Evolutionary conservation across 2,797 vertebrate species (phyloP).

Genomic region (Hephaestus fuliginosus): DNA sequence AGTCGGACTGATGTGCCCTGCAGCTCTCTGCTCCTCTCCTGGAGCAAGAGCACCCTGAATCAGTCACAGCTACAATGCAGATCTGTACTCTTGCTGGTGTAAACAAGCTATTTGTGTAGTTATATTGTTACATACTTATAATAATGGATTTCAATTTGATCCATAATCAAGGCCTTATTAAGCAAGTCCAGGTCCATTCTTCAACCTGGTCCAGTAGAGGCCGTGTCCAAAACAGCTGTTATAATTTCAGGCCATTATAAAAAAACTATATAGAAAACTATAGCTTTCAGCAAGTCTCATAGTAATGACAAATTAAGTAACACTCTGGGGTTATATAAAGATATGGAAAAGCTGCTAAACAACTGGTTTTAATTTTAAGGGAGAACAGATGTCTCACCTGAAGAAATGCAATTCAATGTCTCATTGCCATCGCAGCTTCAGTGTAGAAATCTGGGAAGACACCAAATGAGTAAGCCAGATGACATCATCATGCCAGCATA

Average conservation of each 20-base stretch:
- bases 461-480: background rate
- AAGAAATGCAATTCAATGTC: background rate
- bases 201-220: background rate
- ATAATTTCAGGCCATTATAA: background rate
- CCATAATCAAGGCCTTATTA: background rate
- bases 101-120: background rate
- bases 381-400: constrained; percentile 3
- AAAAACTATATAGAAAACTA: background rate
- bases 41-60: constrained; percentile 14
- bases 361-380: constrained; percentile 21
- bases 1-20: constrained; percentile 34
- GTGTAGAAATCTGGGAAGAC: background rate
- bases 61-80: constrained; percentile 2
- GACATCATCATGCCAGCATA: constrained; percentile 1
- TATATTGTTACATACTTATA: background rate
- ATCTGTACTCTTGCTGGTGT: constrained; percentile 13
- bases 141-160: background rate
- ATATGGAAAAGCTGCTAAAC: background rate
- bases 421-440: constrained; percentile 11
- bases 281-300: background rate
- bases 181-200: background rate
- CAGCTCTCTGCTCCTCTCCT: constrained; percentile 26
- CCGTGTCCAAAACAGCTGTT: background rate
- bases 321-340: background rate
- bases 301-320: background rate